Conservation (phyloP, 1,140 invertebrate genomes). For the Drosophila insularis region DNA sequence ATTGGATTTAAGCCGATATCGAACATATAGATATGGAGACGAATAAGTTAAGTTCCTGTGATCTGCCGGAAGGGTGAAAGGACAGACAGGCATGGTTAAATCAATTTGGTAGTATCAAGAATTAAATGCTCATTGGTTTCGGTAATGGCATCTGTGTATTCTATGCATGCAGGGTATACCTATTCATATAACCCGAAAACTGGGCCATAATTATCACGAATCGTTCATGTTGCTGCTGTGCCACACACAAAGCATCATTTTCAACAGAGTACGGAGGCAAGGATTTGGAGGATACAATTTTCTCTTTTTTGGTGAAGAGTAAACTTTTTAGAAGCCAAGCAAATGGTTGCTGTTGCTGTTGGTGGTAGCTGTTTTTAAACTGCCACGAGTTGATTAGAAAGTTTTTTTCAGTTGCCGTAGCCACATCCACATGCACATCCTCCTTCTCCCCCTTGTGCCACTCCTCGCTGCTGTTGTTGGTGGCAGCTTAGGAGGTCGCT, state of each 20-base stretch:
- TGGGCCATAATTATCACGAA: slow-evolving; percentile 61
- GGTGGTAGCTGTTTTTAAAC: slow-evolving; percentile 48
- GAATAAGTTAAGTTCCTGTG: too few species aligned
- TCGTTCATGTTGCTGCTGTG: slow-evolving; percentile 2
- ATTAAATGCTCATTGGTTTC: too few species aligned
- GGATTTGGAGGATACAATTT: slow-evolving; percentile 49
- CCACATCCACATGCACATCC: slow-evolving; percentile 23
- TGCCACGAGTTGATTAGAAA: slow-evolving; percentile 73
- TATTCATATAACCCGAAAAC: slow-evolving; percentile 32
- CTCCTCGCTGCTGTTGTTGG: slow-evolving; percentile 27
- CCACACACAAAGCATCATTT: not conserved
- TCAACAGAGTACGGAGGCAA: not conserved
- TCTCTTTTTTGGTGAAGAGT: slow-evolving; percentile 34
- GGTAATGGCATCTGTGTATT: too few species aligned
- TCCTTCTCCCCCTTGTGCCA: not conserved
- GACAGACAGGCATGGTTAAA: too few species aligned
- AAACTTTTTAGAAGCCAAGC: slow-evolving; percentile 55
- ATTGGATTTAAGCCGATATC: too few species aligned
- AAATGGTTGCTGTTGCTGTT: slow-evolving; percentile 49
- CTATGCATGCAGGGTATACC: too few species aligned
- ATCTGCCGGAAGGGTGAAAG: too few species aligned
- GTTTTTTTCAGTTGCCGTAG: slow-evolving; percentile 54
- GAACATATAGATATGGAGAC: too few species aligned
- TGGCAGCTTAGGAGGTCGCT: slow-evolving; percentile 48
- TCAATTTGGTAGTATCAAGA: too few species aligned